Conservation (phyloP, 2,797 vertebrate species). For the Tapirus indicus region DNA sequence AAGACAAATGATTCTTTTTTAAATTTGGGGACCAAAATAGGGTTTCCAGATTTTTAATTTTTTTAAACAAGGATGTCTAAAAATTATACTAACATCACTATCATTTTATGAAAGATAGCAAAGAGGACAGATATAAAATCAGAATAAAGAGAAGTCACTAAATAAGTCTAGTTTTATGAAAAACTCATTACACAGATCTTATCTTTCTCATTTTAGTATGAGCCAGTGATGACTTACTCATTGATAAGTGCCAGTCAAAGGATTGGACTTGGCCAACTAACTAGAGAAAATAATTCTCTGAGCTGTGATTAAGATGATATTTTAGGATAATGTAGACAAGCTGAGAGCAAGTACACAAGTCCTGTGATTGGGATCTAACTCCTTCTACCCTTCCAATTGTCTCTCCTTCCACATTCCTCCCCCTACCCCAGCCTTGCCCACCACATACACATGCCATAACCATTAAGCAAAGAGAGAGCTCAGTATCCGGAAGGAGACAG, state of each 20-base stretch:
- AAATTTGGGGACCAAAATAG: not conserved
- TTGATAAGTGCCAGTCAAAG: not conserved
- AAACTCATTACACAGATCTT: not conserved
- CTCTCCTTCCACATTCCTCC: not conserved
- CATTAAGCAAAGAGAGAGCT: not conserved
- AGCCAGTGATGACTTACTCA: not conserved
- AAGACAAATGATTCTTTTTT: not conserved
- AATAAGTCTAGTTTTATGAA: constrained; percentile 16
- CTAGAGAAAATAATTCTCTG: not conserved
- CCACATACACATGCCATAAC: not conserved
- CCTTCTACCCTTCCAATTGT: not conserved
- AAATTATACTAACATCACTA: constrained; percentile 36
- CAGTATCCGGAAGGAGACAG: not conserved
- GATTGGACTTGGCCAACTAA: not conserved
- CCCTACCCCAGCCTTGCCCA: not conserved
- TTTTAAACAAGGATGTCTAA: not conserved
- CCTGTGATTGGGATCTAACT: not conserved
- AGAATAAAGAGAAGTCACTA: constrained; percentile 14
- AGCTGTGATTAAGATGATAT: not conserved
- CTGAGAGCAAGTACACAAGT: not conserved
- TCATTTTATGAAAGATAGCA: not conserved
- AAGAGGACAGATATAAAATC: not conserved
- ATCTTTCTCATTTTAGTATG: not conserved
- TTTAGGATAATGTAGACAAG: not conserved
- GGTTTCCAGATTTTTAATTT: not conserved